Conservation (phyloP, 2,888 invertebrate genomes). For the Ethmia dodecea region DNA sequence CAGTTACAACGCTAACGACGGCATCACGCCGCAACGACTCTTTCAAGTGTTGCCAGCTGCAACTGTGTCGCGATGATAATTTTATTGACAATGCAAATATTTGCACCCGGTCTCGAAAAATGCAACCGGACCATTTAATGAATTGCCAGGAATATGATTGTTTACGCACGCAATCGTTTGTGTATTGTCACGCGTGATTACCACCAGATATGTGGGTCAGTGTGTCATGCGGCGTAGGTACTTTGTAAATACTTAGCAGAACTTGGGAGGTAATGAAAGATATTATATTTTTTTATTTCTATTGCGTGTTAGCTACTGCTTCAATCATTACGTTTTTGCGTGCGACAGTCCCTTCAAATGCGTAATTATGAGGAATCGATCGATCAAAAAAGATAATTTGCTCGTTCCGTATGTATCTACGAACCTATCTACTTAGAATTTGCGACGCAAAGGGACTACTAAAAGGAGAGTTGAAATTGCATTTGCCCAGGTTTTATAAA, state of each 20-base stretch:
- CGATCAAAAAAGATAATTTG: too few species aligned
- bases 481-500: too few species aligned
- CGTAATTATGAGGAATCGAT: too few species aligned
- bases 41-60: too few species aligned
- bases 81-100: too few species aligned
- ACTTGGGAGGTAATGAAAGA: slow-evolving; percentile 10
- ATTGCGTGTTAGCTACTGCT: slow-evolving; percentile 8
- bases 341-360: not conserved
- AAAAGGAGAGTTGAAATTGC: too few species aligned
- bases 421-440: too few species aligned
- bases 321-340: slow-evolving; percentile 1
- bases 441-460: too few species aligned
- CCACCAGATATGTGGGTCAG: slow-evolving; percentile 53
- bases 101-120: too few species aligned
- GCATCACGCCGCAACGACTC: slow-evolving; percentile 25
- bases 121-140: slow-evolving; percentile 24
- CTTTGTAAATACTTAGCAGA: slow-evolving; percentile 20
- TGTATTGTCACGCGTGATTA: slow-evolving; percentile 59
- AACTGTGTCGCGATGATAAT: too few species aligned
- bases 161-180: slow-evolving; percentile 40
- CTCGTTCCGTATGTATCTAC: too few species aligned
- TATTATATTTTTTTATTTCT: slow-evolving; percentile 5
- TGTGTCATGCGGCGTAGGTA: slow-evolving; percentile 38
- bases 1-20: slow-evolving; percentile 45
- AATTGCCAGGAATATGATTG: slow-evolving; percentile 25